Evolutionary conservation across 2,888 invertebrate species (phyloP), one percentile per base, ranked within the genome.

Genomic region (Ophioninae sp.): DNA sequence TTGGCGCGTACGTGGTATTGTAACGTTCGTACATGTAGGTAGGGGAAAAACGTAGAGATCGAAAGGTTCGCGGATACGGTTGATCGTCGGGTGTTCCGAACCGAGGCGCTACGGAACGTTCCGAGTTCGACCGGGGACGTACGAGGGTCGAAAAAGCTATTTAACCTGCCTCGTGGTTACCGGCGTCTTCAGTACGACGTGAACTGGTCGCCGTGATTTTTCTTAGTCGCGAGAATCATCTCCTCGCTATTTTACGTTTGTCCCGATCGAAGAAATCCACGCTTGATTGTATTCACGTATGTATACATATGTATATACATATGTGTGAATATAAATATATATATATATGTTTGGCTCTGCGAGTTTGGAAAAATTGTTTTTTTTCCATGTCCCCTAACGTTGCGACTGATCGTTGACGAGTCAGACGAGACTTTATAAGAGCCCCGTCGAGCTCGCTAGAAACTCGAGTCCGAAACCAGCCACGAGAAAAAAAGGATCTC

Each of bases 121-220:
- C 76, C 77, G 81, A 77, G 21, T 50, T 41, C 61, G 13, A n/a
- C 76, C 82, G 78, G 69, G 69, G 44, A 56, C 8, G 70, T 57
- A 68, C 82, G 82, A 68, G 50, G 68, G 30, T 20, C 41, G 21
- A 56, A 64, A 82, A 39, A n/a, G 30, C 78, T 78, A 82, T 82
- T 82, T 78, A 82, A 82, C 59, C 20, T 69, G 82, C 78, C 78
- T 73, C 82, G 78, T 82, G 82, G 23, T 74, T 78, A 64, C 78
- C 82, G 82, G 78, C 82, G 44, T 74, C 82, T 39, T 81, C 81
- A 81, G 81, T 82, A 37, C 74, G 73, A 23, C 74, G 41, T 23
- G 62, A 72, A 67, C 44, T 65, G 10, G 37, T 57, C 59, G 23
- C 64, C n/a, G 37, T 57, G 13, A 59, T 20, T 61, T 67, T 75